Conservation (phyloP, 2,797 vertebrate genomes). For the Cryptoprocta ferox region DNA sequence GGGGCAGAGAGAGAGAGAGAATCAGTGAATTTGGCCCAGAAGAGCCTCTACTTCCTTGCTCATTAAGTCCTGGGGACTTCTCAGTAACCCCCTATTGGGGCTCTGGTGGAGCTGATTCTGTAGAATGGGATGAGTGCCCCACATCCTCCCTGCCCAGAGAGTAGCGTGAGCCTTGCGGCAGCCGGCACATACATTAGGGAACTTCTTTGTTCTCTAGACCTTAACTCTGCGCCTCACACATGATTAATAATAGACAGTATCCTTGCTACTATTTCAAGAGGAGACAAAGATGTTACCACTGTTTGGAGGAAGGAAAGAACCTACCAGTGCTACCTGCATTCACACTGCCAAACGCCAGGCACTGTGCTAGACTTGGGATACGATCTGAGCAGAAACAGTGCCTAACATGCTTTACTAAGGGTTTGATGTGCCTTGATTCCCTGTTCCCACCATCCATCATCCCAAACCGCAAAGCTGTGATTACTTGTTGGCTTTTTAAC, state of each 20-base stretch:
- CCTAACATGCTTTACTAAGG: neutral
- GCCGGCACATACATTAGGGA: neutral
- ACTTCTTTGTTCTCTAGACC: neutral
- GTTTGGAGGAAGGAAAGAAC: neutral
- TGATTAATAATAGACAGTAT: neutral
- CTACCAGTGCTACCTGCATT: neutral
- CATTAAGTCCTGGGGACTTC: neutral
- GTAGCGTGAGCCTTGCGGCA: neutral
- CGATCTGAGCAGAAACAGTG: rapidly evolving
- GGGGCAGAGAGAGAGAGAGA: no score
- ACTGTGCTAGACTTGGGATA: neutral
- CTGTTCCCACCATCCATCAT: neutral
- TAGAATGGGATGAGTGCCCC: rapidly evolving
- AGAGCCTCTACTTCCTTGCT: neutral
- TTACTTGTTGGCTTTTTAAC: neutral
- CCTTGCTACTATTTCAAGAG: neutral
- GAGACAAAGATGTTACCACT: neutral
- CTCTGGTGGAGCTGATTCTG: neutral
- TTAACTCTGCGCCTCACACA: neutral
- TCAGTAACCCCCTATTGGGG: neutral
- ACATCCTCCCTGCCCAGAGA: rapidly evolving
- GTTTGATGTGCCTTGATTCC: neutral
- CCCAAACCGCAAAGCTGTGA: no score
- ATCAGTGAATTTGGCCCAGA: neutral
- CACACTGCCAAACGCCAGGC: neutral